Conservation (phyloP, 2,797 vertebrate genomes). For the Silurus lanzhouensis region DNA sequence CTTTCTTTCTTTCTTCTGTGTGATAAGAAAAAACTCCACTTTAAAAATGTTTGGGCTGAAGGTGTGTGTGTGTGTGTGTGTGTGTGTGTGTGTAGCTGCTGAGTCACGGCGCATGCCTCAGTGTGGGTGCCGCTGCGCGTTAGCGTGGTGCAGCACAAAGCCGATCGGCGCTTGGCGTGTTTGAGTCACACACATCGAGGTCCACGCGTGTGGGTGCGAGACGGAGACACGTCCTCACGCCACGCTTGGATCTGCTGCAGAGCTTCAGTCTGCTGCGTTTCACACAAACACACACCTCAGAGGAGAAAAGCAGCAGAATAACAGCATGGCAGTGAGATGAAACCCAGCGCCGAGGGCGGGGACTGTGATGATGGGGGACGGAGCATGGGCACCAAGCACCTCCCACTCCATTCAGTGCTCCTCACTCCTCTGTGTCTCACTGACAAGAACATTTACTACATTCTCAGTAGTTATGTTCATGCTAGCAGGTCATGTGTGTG, state of each 20-base stretch:
- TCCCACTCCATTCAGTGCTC: background rate
- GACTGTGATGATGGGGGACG: background rate
- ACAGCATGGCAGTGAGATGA: background rate
- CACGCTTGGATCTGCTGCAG: background rate
- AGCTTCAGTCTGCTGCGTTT: background rate
- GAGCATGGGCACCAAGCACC: background rate
- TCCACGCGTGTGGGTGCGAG: background rate
- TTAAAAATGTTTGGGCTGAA: background rate
- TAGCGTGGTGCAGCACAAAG: background rate
- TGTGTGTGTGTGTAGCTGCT: background rate
- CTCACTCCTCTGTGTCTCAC: background rate
- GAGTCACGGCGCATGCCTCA: conserved; percentile 8
- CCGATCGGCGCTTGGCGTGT: background rate
- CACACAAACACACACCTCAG: background rate
- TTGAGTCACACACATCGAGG: background rate
- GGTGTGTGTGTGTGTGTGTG: background rate
- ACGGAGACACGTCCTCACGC: background rate
- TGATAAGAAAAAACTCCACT: background rate
- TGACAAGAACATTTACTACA: background rate
- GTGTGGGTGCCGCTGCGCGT: background rate
- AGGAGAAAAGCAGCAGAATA: background rate
- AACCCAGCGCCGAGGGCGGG: background rate
- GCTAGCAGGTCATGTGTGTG: background rate
- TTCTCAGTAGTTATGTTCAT: background rate
- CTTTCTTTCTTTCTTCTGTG: background rate